Base-by-base conservation (phyloP, 2,888 invertebrate species). In the Aporophyla lueneburgensis region DNA sequence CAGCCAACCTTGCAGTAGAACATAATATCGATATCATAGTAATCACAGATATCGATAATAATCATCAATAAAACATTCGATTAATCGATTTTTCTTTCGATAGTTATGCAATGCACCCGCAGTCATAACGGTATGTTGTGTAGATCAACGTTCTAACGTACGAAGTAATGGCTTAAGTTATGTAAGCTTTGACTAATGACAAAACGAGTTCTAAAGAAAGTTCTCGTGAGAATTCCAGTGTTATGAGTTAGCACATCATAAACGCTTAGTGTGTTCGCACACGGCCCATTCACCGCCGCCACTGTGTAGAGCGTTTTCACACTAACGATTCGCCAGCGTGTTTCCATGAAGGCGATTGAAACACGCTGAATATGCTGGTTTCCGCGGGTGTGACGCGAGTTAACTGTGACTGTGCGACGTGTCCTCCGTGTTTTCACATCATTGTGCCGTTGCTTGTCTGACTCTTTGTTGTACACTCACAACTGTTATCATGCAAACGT, bases 121-220 rank as follows among this genome's bases (percentile, higher is more conserved):
- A 54, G 33, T 53, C 56, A 67, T 71, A 71, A 83, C 43, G 65
- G 69, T 80, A 43, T 65, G 65, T 68, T 69, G 71, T 71, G 58
- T 83, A 69, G 65, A 80, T 62, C 61, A 61, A 51, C 58, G 61
- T 72, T 72, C 54, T 51, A 49, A 24, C 43, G 53, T 27, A 53
- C 53, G n/a, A 21, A 58, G 69, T 76, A 71, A 71, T 69, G 62
- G 65, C 71, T 63, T 40, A 9, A 9, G 58, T 83, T 83, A 84
- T 84, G 71, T 83, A 83, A 83, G 58, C 54, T 43, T 76, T 49
- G 21, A 65, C 75, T 80, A 76, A 82, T 72, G 84, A 70, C 49
- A 70, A 69, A 84, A 72, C 76, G 33, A 62, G 80, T 71, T 58
- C 19, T 43, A 62, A 84, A 76, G 82, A 83, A 84, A 83, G 76